Evolutionary conservation across 2,888 invertebrate species (phyloP).

Genomic region (Caenorhabditis uteleia): DNA sequence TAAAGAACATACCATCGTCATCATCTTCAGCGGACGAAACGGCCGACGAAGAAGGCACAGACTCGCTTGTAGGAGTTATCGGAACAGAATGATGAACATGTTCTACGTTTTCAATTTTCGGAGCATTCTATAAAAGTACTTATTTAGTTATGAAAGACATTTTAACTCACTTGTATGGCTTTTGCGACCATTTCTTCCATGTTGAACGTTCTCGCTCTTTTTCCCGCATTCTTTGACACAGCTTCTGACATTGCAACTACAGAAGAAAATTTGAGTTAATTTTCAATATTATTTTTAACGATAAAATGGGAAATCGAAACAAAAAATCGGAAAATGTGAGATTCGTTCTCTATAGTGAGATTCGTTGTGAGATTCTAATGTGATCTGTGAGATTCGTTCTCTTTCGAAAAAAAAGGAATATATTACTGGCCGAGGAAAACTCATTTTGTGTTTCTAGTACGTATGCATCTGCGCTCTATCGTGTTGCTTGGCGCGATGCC

Average conservation of each 20-base stretch:
- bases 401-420: too few relatives aligned
- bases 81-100: not conserved
- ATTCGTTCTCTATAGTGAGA: too few relatives aligned
- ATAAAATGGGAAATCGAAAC: too few relatives aligned
- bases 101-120: constrained; percentile 21
- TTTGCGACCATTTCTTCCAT: constrained; percentile 55
- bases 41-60: constrained; percentile 24
- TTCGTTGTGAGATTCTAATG: too few relatives aligned
- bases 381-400: too few relatives aligned
- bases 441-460: too few relatives aligned
- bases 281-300: not conserved
- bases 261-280: too few relatives aligned
- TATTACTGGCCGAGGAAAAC: too few relatives aligned
- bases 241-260: constrained; percentile 5
- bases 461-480: too few relatives aligned
- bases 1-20: constrained; percentile 24
- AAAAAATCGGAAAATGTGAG: too few relatives aligned
- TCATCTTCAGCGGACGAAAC: constrained; percentile 31
- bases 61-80: constrained; percentile 7
- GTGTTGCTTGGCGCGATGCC: too few relatives aligned
- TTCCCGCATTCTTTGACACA: constrained; percentile 38
- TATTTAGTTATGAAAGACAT: not conserved
- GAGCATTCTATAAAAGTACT: constrained; percentile 23
- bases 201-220: constrained; percentile 62
- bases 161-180: constrained; percentile 39